These are phyloP conservation scores for Xestobium rufovillosum DNA, from an alignment of 2,888 invertebrate species.

Conservation along the genomic window DNA sequence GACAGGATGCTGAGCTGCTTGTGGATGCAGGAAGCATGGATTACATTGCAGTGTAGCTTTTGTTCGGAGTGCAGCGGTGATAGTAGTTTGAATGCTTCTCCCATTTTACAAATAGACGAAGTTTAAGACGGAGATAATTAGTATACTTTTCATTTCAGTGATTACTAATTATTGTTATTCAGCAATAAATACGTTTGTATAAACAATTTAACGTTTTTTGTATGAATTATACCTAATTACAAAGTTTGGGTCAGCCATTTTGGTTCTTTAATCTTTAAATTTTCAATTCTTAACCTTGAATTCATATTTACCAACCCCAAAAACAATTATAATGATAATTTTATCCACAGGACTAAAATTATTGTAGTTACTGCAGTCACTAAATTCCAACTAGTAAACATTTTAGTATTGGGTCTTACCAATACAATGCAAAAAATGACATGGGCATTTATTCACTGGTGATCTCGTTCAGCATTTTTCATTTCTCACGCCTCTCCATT, in stretches of 20 bases:
- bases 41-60: background rate
- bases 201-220: background rate
- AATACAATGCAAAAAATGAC: no score
- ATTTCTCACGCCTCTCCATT: no score
- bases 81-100: constrained; percentile 1
- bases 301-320: background rate
- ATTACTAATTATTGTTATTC: no score
- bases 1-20: constrained; percentile 3
- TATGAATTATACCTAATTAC: background rate
- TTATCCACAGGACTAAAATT: background rate
- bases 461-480: no score
- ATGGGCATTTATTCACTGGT: no score
- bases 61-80: background rate
- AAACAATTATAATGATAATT: constrained; percentile 2
- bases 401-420: no score
- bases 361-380: constrained; percentile 2
- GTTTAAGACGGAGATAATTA: no score
- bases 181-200: background rate
- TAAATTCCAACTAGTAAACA: no score
- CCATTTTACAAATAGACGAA: no score
- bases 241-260: no score
- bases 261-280: background rate
- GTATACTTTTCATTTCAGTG: no score
- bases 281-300: constrained; percentile 1
- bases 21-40: constrained; percentile 1